Base-by-base conservation (phyloP, 2,113 vertebrate species). In the Canis aureus region DNA sequence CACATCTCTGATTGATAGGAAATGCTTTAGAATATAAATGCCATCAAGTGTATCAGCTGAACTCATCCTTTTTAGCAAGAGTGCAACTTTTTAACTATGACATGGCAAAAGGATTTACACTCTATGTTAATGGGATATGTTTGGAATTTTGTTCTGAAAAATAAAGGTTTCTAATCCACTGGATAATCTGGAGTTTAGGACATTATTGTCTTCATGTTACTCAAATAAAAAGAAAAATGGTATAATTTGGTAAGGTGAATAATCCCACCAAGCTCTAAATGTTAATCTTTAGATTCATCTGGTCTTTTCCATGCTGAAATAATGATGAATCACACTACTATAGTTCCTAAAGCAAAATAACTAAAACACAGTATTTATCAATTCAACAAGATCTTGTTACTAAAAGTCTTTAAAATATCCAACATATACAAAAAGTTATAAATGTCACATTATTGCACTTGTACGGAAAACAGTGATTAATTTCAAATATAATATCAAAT, bases 31-130 rank as follows among this genome's bases (percentile, higher is more conserved):
- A 96, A 74, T 91, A 3, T 20, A 96, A 81, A 69, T 2, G 29
- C 78, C 88, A 73, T 59, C 43, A 92, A 93, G 78, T 88, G 79
- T 95, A 93, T 97, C 91, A 85, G 10, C 12, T 96, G 86, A 96
- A 96, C 69, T 89, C 89, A 93, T 67, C 49, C 32, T 91, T 60
- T 60, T 29, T 53, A 84, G 64, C 69, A 97, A 74, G 32, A 95
- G 29, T 89, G 62, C 92, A 91, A 71, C 51, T 97, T 98, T 96
- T 51, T 87, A 32, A 89, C 91, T 94, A 35, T 29, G 64, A 97
- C 80, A 94, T 97, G 95, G 84, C 38, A 92, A 97, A 93, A 1
- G 32, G n/a, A 88, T 96, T 97, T 81, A 95, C 27, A 92, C 64
- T 67, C 51, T 94, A 32, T 94, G 66, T 94, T 78, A 59, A 80